Conservation (phyloP, 2,888 invertebrate species). For the Argyresthia goedartella region DNA sequence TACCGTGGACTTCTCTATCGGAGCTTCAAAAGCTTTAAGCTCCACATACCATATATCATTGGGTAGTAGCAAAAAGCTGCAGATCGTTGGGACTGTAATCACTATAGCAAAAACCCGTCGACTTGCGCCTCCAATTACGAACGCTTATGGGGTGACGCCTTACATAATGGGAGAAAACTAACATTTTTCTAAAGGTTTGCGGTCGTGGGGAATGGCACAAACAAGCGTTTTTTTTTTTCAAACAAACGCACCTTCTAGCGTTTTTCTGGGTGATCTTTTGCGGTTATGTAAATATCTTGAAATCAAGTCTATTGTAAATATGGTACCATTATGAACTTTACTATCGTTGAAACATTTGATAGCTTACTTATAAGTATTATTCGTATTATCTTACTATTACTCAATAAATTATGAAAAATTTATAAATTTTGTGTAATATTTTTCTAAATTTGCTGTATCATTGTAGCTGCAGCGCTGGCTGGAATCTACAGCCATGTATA, state of each 20-base stretch:
- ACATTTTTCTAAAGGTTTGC: conserved; percentile 25
- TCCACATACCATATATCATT: conserved; percentile 46
- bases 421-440: too few species aligned
- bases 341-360: too few species aligned
- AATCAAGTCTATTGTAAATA: too few species aligned
- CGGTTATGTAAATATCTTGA: too few species aligned
- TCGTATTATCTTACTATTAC: too few species aligned
- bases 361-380: too few species aligned
- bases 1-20: not conserved
- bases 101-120: conserved; percentile 43
- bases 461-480: too few species aligned
- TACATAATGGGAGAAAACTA: conserved; percentile 51
- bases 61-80: conserved; percentile 50
- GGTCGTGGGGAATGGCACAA: not conserved
- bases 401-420: too few species aligned
- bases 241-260: not conserved
- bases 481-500: too few species aligned
- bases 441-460: too few species aligned
- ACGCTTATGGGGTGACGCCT: conserved; percentile 52
- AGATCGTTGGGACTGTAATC: conserved; percentile 52
- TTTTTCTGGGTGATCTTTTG: not conserved
- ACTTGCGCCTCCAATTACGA: conserved; percentile 59
- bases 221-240: not conserved
- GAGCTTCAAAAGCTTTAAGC: not conserved
- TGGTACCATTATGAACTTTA: too few species aligned